Conservation (phyloP, 2,113 vertebrate species). For the Psophia crepitans region DNA sequence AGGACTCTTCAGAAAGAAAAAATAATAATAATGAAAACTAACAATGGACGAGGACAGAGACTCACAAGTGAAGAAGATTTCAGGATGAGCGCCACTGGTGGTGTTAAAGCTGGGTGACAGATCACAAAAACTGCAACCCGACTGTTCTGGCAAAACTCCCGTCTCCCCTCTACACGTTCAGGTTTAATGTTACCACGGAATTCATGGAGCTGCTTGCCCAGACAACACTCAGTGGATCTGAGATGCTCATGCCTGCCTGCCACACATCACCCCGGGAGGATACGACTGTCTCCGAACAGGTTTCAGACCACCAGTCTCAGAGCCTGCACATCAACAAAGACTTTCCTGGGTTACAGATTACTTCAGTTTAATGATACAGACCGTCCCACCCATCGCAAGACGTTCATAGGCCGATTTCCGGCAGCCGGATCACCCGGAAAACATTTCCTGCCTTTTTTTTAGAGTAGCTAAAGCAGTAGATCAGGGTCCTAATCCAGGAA, state of each 20-base stretch:
- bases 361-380: background rate
- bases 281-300: accelerated
- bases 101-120: background rate
- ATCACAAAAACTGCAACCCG: background rate
- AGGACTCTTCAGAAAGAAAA: background rate
- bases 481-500: background rate
- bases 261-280: background rate
- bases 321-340: background rate
- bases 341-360: background rate
- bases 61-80: background rate
- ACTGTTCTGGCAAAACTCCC: background rate
- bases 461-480: background rate
- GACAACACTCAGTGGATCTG: background rate
- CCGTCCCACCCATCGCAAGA: background rate
- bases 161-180: background rate
- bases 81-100: background rate
- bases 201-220: background rate
- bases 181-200: too few relatives aligned
- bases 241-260: too few relatives aligned
- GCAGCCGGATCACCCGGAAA: background rate
- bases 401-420: background rate
- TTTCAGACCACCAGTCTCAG: background rate
- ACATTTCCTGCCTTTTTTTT: background rate
- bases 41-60: background rate
- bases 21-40: background rate